These are phyloP conservation scores for Falco concolor DNA, from an alignment of 2,797 vertebrate genomes.

Conservation along the genomic window DNA sequence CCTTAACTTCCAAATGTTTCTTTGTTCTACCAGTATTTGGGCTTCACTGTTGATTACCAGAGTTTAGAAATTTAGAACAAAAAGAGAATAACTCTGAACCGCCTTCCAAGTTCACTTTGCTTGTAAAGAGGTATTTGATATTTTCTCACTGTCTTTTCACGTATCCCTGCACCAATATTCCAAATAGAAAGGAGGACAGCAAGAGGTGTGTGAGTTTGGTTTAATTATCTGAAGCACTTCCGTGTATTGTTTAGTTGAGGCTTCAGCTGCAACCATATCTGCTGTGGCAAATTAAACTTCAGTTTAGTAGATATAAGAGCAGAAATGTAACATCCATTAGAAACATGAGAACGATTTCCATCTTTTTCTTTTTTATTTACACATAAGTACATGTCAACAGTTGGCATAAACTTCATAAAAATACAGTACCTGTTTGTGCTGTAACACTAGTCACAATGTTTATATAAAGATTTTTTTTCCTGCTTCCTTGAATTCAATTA, in stretches of 20 bases:
- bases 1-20: neutral
- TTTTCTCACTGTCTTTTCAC: neutral
- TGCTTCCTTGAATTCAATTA: conserved; percentile 15
- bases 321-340: neutral
- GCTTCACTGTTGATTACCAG: neutral
- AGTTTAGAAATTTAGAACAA: neutral
- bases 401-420: conserved; percentile 77
- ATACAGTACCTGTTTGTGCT: conserved; percentile 69
- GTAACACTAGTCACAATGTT: conserved; percentile 48
- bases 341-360: conserved; percentile 19
- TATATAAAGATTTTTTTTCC: conserved; percentile 45
- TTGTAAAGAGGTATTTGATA: neutral
- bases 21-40: neutral
- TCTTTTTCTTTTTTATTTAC: conserved; percentile 72
- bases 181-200: neutral
- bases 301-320: neutral
- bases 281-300: neutral
- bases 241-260: neutral
- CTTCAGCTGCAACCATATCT: neutral
- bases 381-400: conserved; percentile 73
- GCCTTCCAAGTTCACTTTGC: neutral
- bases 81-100: neutral
- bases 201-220: neutral
- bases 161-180: neutral
- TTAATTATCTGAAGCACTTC: neutral